Conservation (phyloP, 2,888 invertebrate species). For the Caenorhabditis sp. region DNA sequence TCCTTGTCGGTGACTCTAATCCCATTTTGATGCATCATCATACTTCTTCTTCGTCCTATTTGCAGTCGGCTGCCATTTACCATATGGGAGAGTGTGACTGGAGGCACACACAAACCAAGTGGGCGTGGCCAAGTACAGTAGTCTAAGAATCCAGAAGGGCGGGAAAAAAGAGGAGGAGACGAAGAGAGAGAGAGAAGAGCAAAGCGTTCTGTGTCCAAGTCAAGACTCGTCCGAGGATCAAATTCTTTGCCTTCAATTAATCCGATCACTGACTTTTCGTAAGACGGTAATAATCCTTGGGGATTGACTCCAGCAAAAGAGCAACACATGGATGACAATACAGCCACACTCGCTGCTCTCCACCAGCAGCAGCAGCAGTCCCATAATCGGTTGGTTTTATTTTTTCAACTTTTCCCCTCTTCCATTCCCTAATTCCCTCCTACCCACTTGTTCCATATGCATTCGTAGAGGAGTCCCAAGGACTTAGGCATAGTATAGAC, state of each 20-base stretch:
- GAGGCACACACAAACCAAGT: conserved; percentile 12
- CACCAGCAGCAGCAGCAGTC: conserved; percentile 58
- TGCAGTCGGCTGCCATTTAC: conserved; percentile 64
- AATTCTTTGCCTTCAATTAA: conserved; percentile 62
- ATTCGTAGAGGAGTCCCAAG: not conserved
- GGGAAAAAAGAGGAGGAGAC: not conserved
- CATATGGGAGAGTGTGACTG: conserved; percentile 44
- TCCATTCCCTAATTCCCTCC: not conserved
- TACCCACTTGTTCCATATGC: not conserved
- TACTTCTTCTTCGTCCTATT: conserved; percentile 26
- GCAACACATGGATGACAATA: conserved; percentile 68
- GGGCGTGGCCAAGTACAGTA: conserved; percentile 9
- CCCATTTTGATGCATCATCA: conserved; percentile 63
- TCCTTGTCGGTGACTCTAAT: conserved; percentile 55
- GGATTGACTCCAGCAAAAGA: conserved; percentile 59
- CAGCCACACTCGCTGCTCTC: conserved; percentile 63
- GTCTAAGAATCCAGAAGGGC: conserved; percentile 19
- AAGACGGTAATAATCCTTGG: conserved; percentile 66
- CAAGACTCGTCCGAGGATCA: conserved; percentile 56
- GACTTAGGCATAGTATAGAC: not conserved
- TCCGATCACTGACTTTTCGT: conserved; percentile 63
- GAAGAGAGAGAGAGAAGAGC: conserved; percentile 23
- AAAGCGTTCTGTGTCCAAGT: conserved; percentile 22
- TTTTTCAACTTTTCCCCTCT: conserved; percentile 22
- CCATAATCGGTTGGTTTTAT: conserved; percentile 61